These are phyloP conservation scores for Mesaphorura yosii DNA, from an alignment of 1,140 invertebrate species.

Conservation along the genomic window DNA sequence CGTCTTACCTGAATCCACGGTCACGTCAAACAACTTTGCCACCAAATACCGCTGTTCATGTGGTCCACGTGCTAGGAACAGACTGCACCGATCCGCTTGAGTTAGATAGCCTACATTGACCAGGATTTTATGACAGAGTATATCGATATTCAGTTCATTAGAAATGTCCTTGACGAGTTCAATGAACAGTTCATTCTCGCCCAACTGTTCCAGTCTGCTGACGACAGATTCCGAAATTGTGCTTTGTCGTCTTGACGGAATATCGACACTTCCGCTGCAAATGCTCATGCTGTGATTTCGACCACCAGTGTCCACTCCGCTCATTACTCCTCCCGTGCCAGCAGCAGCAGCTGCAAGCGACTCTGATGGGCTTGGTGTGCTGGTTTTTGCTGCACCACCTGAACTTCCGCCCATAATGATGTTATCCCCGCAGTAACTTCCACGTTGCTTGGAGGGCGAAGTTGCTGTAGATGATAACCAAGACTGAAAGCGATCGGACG, in stretches of 20 bases:
- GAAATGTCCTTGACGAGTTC: constrained; percentile 84
- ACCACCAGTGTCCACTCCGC: no score
- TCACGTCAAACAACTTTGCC: constrained; percentile 84
- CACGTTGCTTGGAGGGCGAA: constrained; percentile 8
- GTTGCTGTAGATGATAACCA: constrained; percentile 50
- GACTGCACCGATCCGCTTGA: constrained; percentile 69
- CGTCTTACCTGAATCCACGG: constrained; percentile 55
- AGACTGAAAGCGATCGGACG: constrained; percentile 68
- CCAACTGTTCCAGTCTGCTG: constrained; percentile 42
- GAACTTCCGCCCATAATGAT: no score
- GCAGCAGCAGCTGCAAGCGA: no score
- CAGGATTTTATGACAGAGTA: constrained; percentile 84
- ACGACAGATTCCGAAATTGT: not conserved
- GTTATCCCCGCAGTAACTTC: constrained; percentile 29
- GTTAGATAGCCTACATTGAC: constrained; percentile 80
- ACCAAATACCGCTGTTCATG: constrained; percentile 63
- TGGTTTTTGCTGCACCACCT: no score
- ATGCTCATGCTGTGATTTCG: no score
- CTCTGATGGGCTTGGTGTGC: no score
- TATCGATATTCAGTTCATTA: constrained; percentile 84
- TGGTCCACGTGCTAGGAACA: constrained; percentile 74
- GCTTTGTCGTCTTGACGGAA: constrained; percentile 29
- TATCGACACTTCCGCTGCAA: constrained; percentile 37
- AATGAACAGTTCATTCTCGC: constrained; percentile 77
- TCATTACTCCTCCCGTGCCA: no score